Base-by-base conservation (phyloP, 2,888 invertebrate species). In the Ariolimax columbianus region DNA sequence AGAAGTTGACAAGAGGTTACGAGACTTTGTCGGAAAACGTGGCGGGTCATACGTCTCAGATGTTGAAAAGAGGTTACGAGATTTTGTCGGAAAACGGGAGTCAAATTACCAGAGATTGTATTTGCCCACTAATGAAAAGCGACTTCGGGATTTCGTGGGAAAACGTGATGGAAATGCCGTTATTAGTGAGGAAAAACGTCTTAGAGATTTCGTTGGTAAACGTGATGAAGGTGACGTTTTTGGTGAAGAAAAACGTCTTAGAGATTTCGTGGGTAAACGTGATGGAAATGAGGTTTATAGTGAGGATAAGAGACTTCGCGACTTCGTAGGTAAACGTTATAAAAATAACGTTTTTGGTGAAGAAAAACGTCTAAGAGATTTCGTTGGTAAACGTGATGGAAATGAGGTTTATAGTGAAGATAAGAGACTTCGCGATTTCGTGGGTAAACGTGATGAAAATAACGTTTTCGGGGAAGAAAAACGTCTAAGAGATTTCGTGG, bases 131-230 rank as follows among this genome's bases (percentile, higher is more conserved):
- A 14, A 47, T 11, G 47, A 47, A 7, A 82, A 86, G 82, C 77
- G 86, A 26, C 73, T 77, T 0, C 75, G 83, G 11, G 79, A 86
- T 26, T 83, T 86, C 43, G 86, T 86, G 17, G 84, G 86, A 38
- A 84, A 81, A 59, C 66, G 85, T 7, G 55, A 59, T 36, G 36
- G 36, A 14, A 19, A 4, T 9, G 77, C 55, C n/a, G 9, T 38
- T 38, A 59, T 77, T 26, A 36, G 43, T 7, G 70, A 80, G 23
- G 79, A 79, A 47, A 86, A 86, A 70, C 72, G 86, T 6, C 33
- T 77, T 30, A 40, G 86, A 11, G 80, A 86, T 1, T 86, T 86
- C 30, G 82, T 86, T 33, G 86, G 86, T 2, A 86, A 86, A 79
- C 78, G 86, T 9, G 55, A 78, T 63, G n/a, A 6, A 14, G 43